phyloP scores from a whole-genome alignment of 2,113 vertebrate genomes.

The Menidia beryllina region DNA sequence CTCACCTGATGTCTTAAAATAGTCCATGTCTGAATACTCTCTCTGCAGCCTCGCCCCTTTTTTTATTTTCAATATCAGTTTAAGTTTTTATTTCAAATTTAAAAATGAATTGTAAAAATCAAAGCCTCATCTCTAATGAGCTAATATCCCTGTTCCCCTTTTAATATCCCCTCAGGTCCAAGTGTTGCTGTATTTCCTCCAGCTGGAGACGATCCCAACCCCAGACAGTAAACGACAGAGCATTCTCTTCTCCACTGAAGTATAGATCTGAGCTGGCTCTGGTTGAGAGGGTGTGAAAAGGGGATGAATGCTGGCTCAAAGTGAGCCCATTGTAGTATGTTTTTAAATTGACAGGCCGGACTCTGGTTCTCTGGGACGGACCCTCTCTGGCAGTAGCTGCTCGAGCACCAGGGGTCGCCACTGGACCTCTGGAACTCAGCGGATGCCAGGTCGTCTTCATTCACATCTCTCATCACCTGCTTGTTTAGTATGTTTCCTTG shows the following conservation, averaged over 20 bases:
- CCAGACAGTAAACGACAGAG: constrained; percentile 98
- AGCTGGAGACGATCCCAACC: constrained; percentile 95
- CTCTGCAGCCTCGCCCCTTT: too few species aligned
- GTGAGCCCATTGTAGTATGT: constrained; percentile 64
- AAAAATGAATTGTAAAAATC: background rate
- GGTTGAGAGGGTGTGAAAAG: constrained; percentile 31
- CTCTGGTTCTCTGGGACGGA: constrained; percentile 25
- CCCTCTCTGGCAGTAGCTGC: constrained; percentile 24
- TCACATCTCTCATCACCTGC: constrained; percentile 39
- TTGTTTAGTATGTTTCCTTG: constrained; percentile 37
- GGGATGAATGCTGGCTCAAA: constrained; percentile 61
- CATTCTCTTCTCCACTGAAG: constrained; percentile 97
- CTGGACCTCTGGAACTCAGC: constrained; percentile 31
- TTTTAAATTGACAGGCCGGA: constrained; percentile 55
- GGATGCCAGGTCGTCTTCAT: constrained; percentile 14
- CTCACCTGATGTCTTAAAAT: too few species aligned
- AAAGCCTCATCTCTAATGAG: background rate
- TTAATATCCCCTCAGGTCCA: constrained; percentile 86
- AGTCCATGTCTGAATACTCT: too few species aligned
- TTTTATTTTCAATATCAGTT: too few species aligned
- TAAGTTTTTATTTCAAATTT: too few species aligned
- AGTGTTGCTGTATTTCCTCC: constrained; percentile 97
- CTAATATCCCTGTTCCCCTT: background rate
- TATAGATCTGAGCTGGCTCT: constrained; percentile 78
- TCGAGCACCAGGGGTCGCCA: constrained; percentile 62